Base-by-base conservation (phyloP, 2,797 vertebrate species). In the Carcharodon carcharias region DNA sequence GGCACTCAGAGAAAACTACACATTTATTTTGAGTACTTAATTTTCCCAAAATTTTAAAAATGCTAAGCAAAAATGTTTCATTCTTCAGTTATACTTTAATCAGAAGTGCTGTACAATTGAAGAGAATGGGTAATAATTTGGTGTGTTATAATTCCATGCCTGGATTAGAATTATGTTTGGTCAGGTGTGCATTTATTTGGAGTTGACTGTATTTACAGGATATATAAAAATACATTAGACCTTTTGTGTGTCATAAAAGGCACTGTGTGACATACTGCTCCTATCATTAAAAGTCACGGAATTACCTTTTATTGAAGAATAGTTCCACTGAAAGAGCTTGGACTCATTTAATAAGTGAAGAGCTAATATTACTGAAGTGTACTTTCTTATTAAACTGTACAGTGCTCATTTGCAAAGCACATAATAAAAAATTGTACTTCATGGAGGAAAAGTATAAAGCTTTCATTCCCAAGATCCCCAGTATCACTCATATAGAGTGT, bases 401-500 rank as follows among this genome's bases (percentile, higher is more conserved):
- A 93, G 91, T 67, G 63, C 91, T 93, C 91, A 93, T 93, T 95
- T 95, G 69, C 28, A 18, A 95, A 95, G 94, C 65, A 73, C 94
- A 73, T 95, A 95, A 95, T 95, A 56, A 77, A 95, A 95, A 73
- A 95, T 3, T 95, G 69, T 95, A 77, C 94, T 95, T 95, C 50
- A 56, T 95, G 94, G 69, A 95, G 94, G 50, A 77, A 95, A 97
- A 97, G 98, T 98, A 98, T 97, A 97, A 98, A 98, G 98, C 94
- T 98, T 98, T 97, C 97, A 96, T 97, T 98, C 98, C 98, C 98
- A 96, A 96, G 98, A 97, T 96, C 96, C 98, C 97, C 97, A 97
- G 98, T 98, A 98, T 98, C 97, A 97, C 97, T 98, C 98, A 98
- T 97, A 98, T 97, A 97, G 98, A 97, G 97, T 98, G 98, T 98